A percentile compares a stretch with the other conserved stretches of the same genome.
These are phyloP conservation scores for Globicephala melas DNA, from an alignment of 2,113 vertebrate genomes.

Conservation along the genomic window DNA sequence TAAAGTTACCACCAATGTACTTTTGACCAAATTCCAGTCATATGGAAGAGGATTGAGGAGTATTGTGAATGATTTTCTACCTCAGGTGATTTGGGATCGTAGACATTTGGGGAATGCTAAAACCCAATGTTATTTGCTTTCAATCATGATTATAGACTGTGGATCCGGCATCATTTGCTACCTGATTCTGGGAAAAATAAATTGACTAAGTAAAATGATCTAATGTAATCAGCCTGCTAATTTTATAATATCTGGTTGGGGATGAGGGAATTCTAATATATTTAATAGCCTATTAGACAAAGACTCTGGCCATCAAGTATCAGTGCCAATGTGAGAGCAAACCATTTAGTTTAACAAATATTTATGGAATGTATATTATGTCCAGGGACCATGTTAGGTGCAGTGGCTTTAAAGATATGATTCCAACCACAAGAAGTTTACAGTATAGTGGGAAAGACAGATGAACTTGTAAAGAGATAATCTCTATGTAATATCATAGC, in stretches of 20 bases:
- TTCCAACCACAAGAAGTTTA: not conserved
- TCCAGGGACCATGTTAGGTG: not conserved
- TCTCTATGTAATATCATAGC: not conserved
- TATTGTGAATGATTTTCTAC: not conserved
- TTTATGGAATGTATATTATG: not conserved
- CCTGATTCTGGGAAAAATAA: constrained; percentile 8
- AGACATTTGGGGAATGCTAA: not conserved
- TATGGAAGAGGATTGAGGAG: not conserved
- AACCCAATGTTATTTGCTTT: not conserved
- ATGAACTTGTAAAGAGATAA: not conserved
- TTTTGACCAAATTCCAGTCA: not conserved
- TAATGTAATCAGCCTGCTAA: not conserved
- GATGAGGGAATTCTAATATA: not conserved
- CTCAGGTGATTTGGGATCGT: not conserved
- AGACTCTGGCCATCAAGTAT: not conserved
- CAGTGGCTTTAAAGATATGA: not conserved
- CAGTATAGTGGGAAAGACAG: not conserved
- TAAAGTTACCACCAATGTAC: not conserved
- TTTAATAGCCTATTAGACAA: not conserved
- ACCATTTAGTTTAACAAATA: not conserved
- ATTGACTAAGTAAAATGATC: not conserved
- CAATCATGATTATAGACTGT: not conserved
- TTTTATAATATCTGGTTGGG: not conserved
- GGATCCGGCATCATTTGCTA: not conserved
- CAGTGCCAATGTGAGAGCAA: not conserved